These are phyloP conservation scores for Potamarius usumacintae DNA, from an alignment of 2,113 vertebrate species.

Conservation along the genomic window DNA sequence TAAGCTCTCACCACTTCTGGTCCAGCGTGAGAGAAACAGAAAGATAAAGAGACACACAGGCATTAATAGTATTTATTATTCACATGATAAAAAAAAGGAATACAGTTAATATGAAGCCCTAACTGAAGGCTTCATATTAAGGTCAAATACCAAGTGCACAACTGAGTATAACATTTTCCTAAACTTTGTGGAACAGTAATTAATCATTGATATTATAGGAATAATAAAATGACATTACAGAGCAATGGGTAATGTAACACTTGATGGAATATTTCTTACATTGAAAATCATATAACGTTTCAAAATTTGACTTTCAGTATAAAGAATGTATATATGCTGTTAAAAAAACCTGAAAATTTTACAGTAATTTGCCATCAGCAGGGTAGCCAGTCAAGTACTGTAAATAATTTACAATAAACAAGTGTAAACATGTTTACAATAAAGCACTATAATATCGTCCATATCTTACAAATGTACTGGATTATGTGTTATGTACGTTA, in stretches of 20 bases:
- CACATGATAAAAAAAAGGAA: background rate
- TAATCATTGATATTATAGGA: background rate
- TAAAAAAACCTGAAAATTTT: too few relatives aligned
- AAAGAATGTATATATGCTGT: too few relatives aligned
- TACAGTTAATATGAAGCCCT: background rate
- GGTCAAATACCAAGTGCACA: background rate
- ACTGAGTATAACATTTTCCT: background rate
- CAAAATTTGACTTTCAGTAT: background rate
- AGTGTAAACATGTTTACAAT: background rate
- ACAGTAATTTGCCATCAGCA: background rate
- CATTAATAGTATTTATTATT: background rate
- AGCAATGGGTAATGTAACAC: background rate
- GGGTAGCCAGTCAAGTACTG: background rate
- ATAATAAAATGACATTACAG: background rate
- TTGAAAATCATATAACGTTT: background rate
- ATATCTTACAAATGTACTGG: background rate
- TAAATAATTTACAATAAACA: background rate
- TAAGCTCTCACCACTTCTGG: conserved; percentile 16
- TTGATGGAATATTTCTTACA: background rate
- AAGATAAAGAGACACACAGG: background rate
- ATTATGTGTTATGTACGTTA: background rate
- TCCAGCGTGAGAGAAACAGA: background rate
- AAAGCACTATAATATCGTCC: background rate
- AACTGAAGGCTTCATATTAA: background rate
- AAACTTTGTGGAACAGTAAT: background rate